Evolutionary conservation across 2,888 invertebrate species (phyloP).

Genomic region (Drosophila emarginata): DNA sequence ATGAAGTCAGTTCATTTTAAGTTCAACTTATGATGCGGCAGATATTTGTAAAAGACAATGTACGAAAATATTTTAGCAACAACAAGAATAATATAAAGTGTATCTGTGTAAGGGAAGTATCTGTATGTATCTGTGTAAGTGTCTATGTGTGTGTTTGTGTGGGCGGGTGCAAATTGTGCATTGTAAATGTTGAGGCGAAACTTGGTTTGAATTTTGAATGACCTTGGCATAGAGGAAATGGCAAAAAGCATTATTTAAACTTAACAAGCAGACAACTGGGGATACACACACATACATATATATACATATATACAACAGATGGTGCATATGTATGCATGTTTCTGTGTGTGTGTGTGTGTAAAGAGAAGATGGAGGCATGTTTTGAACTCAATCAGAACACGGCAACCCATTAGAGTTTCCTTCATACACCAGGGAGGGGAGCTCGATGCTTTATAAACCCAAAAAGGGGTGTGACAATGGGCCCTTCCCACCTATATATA

Average conservation of each 20-base stretch:
- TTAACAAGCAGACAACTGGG: slow-evolving; percentile 69
- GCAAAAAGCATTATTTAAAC: slow-evolving; percentile 78
- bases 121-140: slow-evolving; percentile 15
- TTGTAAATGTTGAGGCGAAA: slow-evolving; percentile 27
- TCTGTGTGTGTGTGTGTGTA: slow-evolving; percentile 15
- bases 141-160: slow-evolving; percentile 32
- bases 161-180: slow-evolving; percentile 40
- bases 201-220: slow-evolving; percentile 82
- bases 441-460: slow-evolving; percentile 3
- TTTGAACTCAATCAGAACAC: slow-evolving; percentile 78
- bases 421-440: slow-evolving; percentile 52
- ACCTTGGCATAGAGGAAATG: slow-evolving; percentile 82
- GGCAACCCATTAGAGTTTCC: slow-evolving; percentile 69
- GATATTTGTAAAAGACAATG: slow-evolving; percentile 72
- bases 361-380: slow-evolving; percentile 50
- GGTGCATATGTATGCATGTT: not conserved
- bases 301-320: slow-evolving; percentile 3
- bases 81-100: slow-evolving; percentile 33
- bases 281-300: slow-evolving; percentile 33
- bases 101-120: not conserved
- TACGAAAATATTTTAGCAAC: slow-evolving; percentile 64
- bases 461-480: slow-evolving; percentile 43
- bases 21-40: slow-evolving; percentile 70
- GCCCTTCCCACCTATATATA: slow-evolving; percentile 12
- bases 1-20: slow-evolving; percentile 77